Evolutionary conservation across 1,140 invertebrate species (phyloP), one percentile per base, ranked within the genome.

Genomic region (Scylla paramamosain): DNA sequence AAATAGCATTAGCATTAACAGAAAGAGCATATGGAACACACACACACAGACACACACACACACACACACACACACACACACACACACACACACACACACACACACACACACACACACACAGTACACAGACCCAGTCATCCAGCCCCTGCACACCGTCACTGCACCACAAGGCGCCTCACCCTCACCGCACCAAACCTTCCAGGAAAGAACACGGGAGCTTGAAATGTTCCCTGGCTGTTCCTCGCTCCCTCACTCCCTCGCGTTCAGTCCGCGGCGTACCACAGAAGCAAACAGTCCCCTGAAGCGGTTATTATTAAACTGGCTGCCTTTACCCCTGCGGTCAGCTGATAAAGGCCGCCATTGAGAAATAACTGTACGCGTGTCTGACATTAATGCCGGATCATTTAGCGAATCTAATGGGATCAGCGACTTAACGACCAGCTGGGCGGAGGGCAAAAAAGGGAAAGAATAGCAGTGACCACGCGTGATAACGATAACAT

Each of bases 381-480:
- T 77, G 67, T 77, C 67, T 77, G 67, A 77, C 67, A 77, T 77
- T 77, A 77, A 77, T 77, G 8, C 25, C 20, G 67, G 67, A 77
- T 77, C 67, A 77, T 77, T 77, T 77, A 77, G 67, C 67, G 67
- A 77, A 77, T 77, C 67, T 77, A 77, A 77, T 77, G 67, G 67
- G 67, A 77, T 77, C 67, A n/a, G 20, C 67, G 67, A 25, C 67
- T 77, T 77, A 77, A 77, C 67, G 67, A 77, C 67, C n/a, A 20
- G 67, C 67, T 77, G 25, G 20, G 67, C 4, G 67, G 1, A 20
- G n/a, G 67, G 67, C 20, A n/a, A 46, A n/a, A n/a, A 48, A 89
- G 87, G 46, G 45, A 89, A 46, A 39, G 39, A 46, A 46, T 28
- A 48, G n/a, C 39, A 77, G 16, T n/a, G 67, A 25, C 20, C 20